Conservation (phyloP, 2,797 vertebrate species). For the Notamacropus eugenii region DNA sequence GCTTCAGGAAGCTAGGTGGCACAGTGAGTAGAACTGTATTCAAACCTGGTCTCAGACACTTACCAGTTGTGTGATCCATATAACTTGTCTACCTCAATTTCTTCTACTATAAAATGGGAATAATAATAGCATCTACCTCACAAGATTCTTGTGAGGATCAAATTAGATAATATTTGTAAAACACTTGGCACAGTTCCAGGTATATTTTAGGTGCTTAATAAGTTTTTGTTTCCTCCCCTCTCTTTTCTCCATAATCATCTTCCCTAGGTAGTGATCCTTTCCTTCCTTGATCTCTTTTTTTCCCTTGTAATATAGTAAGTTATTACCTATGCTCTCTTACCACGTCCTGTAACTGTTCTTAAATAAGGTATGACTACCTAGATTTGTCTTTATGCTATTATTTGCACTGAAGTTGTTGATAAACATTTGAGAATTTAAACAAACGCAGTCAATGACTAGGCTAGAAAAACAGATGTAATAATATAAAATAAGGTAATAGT, state of each 20-base stretch:
- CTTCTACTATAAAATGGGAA: not conserved
- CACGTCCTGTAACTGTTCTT: not conserved
- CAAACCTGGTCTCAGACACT: not conserved
- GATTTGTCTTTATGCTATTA: not conserved
- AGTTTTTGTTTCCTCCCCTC: not conserved
- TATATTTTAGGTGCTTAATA: not conserved
- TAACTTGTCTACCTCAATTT: not conserved
- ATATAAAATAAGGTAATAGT: not conserved
- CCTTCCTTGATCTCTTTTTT: not conserved
- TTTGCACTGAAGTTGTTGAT: conserved; percentile 20
- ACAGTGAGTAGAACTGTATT: not conserved
- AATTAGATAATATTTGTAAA: not conserved
- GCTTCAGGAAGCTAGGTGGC: not conserved
- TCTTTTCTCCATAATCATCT: not conserved
- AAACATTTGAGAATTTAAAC: conserved; percentile 3
- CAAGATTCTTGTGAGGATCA: not conserved
- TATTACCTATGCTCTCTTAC: not conserved
- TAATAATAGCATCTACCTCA: not conserved
- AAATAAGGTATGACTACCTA: not conserved
- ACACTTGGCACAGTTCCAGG: not conserved
- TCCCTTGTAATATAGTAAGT: not conserved
- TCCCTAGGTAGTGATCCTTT: not conserved
- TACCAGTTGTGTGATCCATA: not conserved
- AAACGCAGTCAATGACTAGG: conserved; percentile 1
- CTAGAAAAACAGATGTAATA: not conserved